A percentile compares a stretch with the other conserved stretches of the same genome.
Evolutionary conservation across 2,888 invertebrate genomes (phyloP).

Genomic region (Caenorhabditis macrosperma): DNA sequence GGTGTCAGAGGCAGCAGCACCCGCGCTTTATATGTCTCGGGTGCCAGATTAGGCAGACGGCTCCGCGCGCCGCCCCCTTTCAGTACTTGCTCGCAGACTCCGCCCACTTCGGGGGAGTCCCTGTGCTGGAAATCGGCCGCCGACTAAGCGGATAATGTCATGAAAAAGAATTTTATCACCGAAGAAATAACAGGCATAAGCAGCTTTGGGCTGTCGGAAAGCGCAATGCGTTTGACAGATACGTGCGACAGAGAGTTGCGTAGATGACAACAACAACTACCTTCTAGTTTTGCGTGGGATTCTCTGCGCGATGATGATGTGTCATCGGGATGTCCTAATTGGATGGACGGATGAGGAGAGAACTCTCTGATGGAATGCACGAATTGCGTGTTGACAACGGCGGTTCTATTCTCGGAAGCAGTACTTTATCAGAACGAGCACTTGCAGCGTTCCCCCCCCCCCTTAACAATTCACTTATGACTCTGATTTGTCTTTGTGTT

Average conservation of each 20-base stretch:
- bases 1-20: constrained; percentile 39
- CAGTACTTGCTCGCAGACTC: constrained; percentile 36
- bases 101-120: constrained; percentile 24
- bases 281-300: constrained; percentile 18
- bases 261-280: not conserved
- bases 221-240: constrained; percentile 20
- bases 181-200: constrained; percentile 11
- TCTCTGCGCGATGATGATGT: too few species aligned
- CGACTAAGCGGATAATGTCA: constrained; percentile 35
- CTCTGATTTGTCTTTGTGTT: too few species aligned
- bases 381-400: too few species aligned
- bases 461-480: too few species aligned
- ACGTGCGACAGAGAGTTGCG: constrained; percentile 1
- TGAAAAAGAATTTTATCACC: constrained; percentile 16
- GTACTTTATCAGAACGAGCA: too few species aligned
- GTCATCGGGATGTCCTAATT: too few species aligned
- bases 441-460: too few species aligned
- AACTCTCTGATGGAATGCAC: too few species aligned
- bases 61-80: constrained; percentile 26
- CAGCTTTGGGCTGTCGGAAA: constrained; percentile 13
- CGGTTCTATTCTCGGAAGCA: too few species aligned
- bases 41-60: constrained; percentile 46
- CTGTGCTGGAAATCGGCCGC: constrained; percentile 11
- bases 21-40: constrained; percentile 50
- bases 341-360: too few species aligned